phyloP scores from a whole-genome alignment of 1,140 invertebrate species.

The Telenomus remus region DNA sequence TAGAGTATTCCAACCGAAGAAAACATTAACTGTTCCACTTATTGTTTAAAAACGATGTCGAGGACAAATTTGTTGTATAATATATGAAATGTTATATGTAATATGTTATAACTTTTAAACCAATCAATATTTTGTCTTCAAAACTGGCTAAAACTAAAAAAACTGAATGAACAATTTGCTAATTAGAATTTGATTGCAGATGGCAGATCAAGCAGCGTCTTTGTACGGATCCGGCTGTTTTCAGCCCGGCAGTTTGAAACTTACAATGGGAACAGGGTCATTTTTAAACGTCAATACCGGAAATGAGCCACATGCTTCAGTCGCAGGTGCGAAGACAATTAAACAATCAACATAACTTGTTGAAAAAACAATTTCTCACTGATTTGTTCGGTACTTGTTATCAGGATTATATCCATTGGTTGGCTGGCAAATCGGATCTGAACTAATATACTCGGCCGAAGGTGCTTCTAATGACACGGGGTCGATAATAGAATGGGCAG shows the following conservation, averaged over 20 bases:
- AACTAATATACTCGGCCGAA: conserved; percentile 87
- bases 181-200: conserved; percentile 66
- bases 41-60: too few relatives aligned
- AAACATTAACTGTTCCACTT: too few relatives aligned
- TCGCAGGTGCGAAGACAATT: conserved; percentile 76
- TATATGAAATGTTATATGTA: too few relatives aligned
- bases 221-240: conserved; percentile 95
- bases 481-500: conserved; percentile 90
- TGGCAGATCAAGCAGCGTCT: conserved; percentile 90
- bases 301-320: conserved; percentile 83
- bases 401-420: conserved; percentile 91
- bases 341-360: conserved; percentile 4
- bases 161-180: too few relatives aligned
- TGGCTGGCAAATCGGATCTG: conserved; percentile 87
- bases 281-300: conserved; percentile 95
- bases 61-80: too few relatives aligned
- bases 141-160: too few relatives aligned
- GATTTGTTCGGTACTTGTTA: conserved; percentile 56
- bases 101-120: too few relatives aligned
- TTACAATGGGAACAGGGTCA: conserved; percentile 95
- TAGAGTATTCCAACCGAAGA: too few relatives aligned
- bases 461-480: conserved; percentile 91
- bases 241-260: conserved; percentile 87
- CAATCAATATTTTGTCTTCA: too few relatives aligned
- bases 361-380: too few relatives aligned